Evolutionary conservation across 2,113 vertebrate genomes (phyloP), one percentile per base, ranked within the genome.

Genomic region (Corydoras sp.): DNA sequence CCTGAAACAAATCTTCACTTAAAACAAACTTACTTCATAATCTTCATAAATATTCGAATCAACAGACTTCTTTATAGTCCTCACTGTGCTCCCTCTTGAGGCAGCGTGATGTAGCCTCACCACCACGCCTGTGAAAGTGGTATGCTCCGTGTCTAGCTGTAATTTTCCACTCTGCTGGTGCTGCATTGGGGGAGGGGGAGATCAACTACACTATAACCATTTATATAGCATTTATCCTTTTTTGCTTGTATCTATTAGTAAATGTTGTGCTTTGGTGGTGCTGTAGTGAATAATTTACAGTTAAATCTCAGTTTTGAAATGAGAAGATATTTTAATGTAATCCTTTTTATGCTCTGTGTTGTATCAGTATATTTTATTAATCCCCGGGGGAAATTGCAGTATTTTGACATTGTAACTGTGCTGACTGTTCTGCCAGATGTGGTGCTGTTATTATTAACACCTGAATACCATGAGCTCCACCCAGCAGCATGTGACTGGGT

Each of bases 81-180:
- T 43, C 7, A 8, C 35, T 43, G 35, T 43, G 35, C 35, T 43
- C 35, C 35, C 35, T 43, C 35, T 43, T 43, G 35, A 43, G 35
- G 35, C 35, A 43, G 35, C 7, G 35, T 43, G 4, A 43, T 43
- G 35, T 43, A 43, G 35, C 35, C 35, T 5, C 35, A 43, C 35
- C 35, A 4, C 35, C 7, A 43, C 35, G 4, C 35, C 35, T 43
- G 35, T 43, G 35, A 4, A 43, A 43, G 35, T 43, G 35, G 35
- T 43, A 43, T 43, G 11, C 11, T 77, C 76, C 53, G 30, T 50
- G 35, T 5, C 50, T 66, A 9, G 54, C 73, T 70, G 76, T 73
- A 70, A 62, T 77, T 77, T 77, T 77, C 76, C 76, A 77, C 67
- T 68, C 76, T 73, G 60, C 69, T 62, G 15, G 58, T 77, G 67